Percentiles rank a stretch among this genome's conserved stretches.
Evolutionary conservation across 2,113 vertebrate species (phyloP).

Genomic region (Ailuropoda melanoleuca): DNA sequence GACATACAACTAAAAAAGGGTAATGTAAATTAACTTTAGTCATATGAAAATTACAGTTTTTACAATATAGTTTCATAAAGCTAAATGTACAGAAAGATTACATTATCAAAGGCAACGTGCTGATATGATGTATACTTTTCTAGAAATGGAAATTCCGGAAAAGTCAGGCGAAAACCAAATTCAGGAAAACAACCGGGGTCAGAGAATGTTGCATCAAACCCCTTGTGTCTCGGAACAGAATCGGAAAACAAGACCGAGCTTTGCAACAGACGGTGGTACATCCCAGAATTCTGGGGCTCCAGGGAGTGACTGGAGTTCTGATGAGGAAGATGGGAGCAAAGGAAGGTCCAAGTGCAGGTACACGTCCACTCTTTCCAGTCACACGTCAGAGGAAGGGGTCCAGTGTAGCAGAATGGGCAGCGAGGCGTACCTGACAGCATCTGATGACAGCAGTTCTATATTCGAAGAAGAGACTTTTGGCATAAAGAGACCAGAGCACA

Average conservation of each 20-base stretch:
- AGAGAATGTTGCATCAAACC: constrained; percentile 77
- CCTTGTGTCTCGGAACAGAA: constrained; percentile 74
- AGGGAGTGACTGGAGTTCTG: constrained; percentile 87
- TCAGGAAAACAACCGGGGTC: constrained; percentile 75
- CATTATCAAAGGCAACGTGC: constrained; percentile 70
- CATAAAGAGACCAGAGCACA: constrained; percentile 84
- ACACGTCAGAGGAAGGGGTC: constrained; percentile 86
- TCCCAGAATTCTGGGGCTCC: constrained; percentile 83
- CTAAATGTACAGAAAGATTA: neutral
- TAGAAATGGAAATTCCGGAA: constrained; percentile 86
- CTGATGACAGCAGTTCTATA: constrained; percentile 95
- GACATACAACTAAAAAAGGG: neutral
- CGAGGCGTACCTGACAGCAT: constrained; percentile 93
- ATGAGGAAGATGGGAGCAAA: constrained; percentile 83
- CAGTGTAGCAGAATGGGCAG: constrained; percentile 87
- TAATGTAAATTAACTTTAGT: neutral
- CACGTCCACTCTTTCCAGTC: constrained; percentile 85
- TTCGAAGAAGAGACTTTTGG: constrained; percentile 91
- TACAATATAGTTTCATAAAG: neutral
- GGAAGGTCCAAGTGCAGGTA: constrained; percentile 83
- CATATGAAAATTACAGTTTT: neutral
- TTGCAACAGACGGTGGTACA: constrained; percentile 74
- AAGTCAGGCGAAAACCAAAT: constrained; percentile 71
- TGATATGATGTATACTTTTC: constrained; percentile 66
- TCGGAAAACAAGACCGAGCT: constrained; percentile 71